Evolutionary conservation across 2,797 vertebrate species (phyloP).

Genomic region (Leptoclinus maculatus): DNA sequence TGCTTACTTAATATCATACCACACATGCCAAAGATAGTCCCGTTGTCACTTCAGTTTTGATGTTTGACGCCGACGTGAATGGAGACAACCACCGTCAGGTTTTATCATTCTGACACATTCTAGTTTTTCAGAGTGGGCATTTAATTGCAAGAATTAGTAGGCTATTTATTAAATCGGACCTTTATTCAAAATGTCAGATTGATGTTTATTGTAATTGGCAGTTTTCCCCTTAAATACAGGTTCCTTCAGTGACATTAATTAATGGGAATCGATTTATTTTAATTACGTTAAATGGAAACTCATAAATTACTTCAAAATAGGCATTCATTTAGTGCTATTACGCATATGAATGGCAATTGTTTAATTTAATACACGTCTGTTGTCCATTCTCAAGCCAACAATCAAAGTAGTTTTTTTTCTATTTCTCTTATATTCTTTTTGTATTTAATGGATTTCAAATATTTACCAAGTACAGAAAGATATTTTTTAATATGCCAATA

Average conservation of each 20-base stretch:
- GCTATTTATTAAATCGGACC: neutral
- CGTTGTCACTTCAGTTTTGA: constrained; percentile 65
- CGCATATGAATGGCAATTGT: too few species aligned
- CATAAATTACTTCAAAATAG: neutral
- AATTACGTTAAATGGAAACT: constrained; percentile 16
- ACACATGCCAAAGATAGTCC: constrained; percentile 71
- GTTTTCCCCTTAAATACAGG: neutral
- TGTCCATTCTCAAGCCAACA: neutral
- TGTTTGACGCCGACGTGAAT: constrained; percentile 26
- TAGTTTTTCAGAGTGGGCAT: neutral
- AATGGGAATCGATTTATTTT: constrained; percentile 10
- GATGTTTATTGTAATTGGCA: constrained; percentile 23
- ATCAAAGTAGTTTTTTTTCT: neutral
- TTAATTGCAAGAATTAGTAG: neutral
- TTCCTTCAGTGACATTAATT: constrained; percentile 7
- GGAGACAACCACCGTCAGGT: constrained; percentile 8
- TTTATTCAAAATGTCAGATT: constrained; percentile 1
- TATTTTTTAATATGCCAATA: neutral
- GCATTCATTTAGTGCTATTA: neutral
- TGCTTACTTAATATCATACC: constrained; percentile 78
- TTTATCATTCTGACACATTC: neutral
- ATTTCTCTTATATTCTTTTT: neutral
- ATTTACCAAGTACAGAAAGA: neutral
- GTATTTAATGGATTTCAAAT: neutral
- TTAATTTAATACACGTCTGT: neutral